Evolutionary conservation across 2,797 vertebrate genomes (phyloP), one percentile per base, ranked within the genome.

Genomic region (Carapus acus): DNA sequence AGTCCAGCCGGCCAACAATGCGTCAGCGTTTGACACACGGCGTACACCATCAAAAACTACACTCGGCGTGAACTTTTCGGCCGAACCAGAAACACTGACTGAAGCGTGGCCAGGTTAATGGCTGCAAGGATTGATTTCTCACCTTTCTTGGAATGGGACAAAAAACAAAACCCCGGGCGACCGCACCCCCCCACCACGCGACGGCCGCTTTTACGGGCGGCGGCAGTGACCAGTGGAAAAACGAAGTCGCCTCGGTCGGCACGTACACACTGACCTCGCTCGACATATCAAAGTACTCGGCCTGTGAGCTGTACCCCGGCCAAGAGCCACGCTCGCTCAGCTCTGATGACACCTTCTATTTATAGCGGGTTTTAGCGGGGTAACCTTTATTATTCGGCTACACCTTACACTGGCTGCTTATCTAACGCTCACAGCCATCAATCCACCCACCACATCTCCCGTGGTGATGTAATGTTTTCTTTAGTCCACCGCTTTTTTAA

Each of bases 341-440:
- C 79, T 85, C 81, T 78, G 68, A 76, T 86, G 79, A 79, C 82
- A 75, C 69, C 69, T n/a, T 42, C 79, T 89, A 89, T 88, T 86
- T 79, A 85, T 89, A 90, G 81, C 46, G 54, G 52, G 58, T 77
- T 71, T 68, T 54, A 69, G 67, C 68, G 12, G 49, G 42, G 59
- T 69, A 73, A 49, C 43, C 14, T 36, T 73, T 78, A 70, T 78
- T 79, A 73, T 69, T 43, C 40, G 50, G 64, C 48, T 76, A 71
- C 74, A 75, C 65, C 78, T 88, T 84, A 83, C 79, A 80, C 60
- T 75, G 56, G 65, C 68, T 72, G 67, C 73, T 80, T 80, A 86
- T 83, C 79, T 81, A 34, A 48, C 69, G 73, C 78, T 78, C 65
- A 74, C 69, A 73, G 72, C 69, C 67, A 76, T 73, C 74, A 65